These are phyloP conservation scores for Xenopus petersii DNA, from an alignment of 2,797 vertebrate genomes.

Conservation along the genomic window DNA sequence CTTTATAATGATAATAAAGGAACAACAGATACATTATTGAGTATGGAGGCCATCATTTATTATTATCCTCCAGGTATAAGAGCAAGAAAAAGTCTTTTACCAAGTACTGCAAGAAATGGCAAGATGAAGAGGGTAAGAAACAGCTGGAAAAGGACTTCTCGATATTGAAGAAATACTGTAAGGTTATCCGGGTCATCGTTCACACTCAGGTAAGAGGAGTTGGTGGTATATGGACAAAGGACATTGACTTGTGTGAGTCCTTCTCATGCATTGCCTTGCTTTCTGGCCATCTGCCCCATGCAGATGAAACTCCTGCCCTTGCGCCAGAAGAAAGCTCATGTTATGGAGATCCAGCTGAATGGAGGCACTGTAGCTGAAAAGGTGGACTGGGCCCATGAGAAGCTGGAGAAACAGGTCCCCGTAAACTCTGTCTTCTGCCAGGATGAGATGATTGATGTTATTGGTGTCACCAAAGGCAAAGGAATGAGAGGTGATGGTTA, in stretches of 20 bases:
- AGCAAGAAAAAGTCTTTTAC: constrained; percentile 94
- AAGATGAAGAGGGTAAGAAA: constrained; percentile 80
- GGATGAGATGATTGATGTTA: constrained; percentile 89
- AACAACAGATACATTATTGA: no score
- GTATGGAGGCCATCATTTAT: neutral
- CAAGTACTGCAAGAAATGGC: constrained; percentile 90
- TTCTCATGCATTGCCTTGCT: no score
- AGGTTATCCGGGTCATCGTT: constrained; percentile 82
- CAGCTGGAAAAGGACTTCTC: constrained; percentile 89
- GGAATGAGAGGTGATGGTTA: constrained; percentile 82
- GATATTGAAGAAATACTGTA: constrained; percentile 88
- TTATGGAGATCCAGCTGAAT: constrained; percentile 92
- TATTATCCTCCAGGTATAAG: constrained; percentile 73
- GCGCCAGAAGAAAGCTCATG: constrained; percentile 87
- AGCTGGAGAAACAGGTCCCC: constrained; percentile 82
- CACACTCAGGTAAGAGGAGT: constrained; percentile 83
- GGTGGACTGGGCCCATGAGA: constrained; percentile 87
- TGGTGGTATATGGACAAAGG: no score
- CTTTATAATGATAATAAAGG: neutral
- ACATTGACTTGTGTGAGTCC: no score
- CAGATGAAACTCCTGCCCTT: constrained; percentile 87
- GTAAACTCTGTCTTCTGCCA: constrained; percentile 80
- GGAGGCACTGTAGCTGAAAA: constrained; percentile 85
- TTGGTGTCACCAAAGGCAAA: constrained; percentile 85
- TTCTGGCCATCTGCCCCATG: neutral